Evolutionary conservation across 2,113 vertebrate species (phyloP), one percentile per base, ranked within the genome.

Genomic region (Climacteris rufus): DNA sequence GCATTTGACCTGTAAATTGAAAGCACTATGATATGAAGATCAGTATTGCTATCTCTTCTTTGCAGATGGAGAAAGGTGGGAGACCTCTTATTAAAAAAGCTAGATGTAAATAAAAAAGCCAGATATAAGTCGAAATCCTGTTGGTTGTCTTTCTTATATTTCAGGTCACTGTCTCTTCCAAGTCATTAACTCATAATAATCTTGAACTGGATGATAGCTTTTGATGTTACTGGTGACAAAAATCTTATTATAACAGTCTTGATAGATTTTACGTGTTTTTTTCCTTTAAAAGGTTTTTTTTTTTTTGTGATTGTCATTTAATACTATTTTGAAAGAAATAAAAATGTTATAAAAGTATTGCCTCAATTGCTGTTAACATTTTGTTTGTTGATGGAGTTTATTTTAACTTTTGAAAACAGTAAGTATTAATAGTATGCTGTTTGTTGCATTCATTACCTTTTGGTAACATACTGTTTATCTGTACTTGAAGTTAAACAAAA

Each of bases 231-330:
- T 50, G 4, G 6, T 69, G 18, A 44, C 14, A 89, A 74, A 63
- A 70, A 25, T 31, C 6, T 65, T 47, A 10, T 16, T 39, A 2
- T 44, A 63, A 18, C 2, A 31, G 11, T 65, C 37, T 61, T 49
- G 15, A 45, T 16, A 66, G 4, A 7, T 49, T 80, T 25, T 18
- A 15, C 13, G 6, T 52, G 3, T 4, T 4, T 35, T 15, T 31
- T 59, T 63, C 16, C 25, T 25, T 47, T 35, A 25, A 42, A 77
- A 28, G n/a, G n/a, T n/a, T n/a, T n/a, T n/a, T 3, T 22, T 3
- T 28, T 86, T 78, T 19, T 0, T 0, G 1, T 1, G 27, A 8
- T 60, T 70, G 1, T 3, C 49, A 57, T 74, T 45, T 70, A 78
- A 63, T 10, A 16, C 6, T 7, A 14, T 83, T 56, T 72, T 40